phyloP scores from a whole-genome alignment of 2,888 invertebrate genomes.

The Scaptomyza flava region DNA sequence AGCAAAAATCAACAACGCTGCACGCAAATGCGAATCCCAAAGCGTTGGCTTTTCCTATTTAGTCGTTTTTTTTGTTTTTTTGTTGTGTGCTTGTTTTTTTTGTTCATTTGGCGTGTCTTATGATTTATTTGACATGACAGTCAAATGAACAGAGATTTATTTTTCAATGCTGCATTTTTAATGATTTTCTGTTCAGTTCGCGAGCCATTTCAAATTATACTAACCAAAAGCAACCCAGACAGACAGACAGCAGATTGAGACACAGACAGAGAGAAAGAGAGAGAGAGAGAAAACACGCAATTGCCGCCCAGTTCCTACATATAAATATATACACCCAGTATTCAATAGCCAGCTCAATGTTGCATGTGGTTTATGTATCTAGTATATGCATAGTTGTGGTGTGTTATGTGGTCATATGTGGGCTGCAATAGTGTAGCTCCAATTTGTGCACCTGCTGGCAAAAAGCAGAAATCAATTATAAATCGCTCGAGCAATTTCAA shows the following conservation, averaged over 20 bases:
- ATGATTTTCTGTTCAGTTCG: slow-evolving; percentile 64
- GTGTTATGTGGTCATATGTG: slow-evolving; percentile 38
- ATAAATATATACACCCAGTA: neutral
- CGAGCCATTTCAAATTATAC: slow-evolving; percentile 48
- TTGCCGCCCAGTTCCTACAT: slow-evolving; percentile 48
- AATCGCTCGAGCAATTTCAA: slow-evolving; percentile 47
- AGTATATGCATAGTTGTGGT: neutral
- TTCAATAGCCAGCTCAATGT: slow-evolving; percentile 15
- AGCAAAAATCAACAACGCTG: slow-evolving; percentile 9
- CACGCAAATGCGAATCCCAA: slow-evolving; percentile 57
- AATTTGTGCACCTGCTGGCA: slow-evolving; percentile 72
- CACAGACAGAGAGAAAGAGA: slow-evolving; percentile 6
- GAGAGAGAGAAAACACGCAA: slow-evolving; percentile 48
- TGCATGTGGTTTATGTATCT: slow-evolving; percentile 21
- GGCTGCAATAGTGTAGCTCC: slow-evolving; percentile 45
- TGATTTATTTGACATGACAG: slow-evolving; percentile 79
- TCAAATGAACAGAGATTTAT: slow-evolving; percentile 78
- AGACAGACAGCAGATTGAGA: slow-evolving; percentile 38
- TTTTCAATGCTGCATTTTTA: slow-evolving; percentile 71
- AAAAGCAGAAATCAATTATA: slow-evolving; percentile 71
- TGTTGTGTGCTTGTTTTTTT: slow-evolving; percentile 35
- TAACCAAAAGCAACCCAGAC: slow-evolving; percentile 21
- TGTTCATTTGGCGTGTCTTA: slow-evolving; percentile 72
- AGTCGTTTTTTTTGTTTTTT: neutral
- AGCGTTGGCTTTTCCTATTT: slow-evolving; percentile 39